A percentile compares a stretch with the other conserved stretches of the same genome.
Evolutionary conservation across 2,113 vertebrate genomes (phyloP).

Genomic region (Oplegnathus fasciatus): DNA sequence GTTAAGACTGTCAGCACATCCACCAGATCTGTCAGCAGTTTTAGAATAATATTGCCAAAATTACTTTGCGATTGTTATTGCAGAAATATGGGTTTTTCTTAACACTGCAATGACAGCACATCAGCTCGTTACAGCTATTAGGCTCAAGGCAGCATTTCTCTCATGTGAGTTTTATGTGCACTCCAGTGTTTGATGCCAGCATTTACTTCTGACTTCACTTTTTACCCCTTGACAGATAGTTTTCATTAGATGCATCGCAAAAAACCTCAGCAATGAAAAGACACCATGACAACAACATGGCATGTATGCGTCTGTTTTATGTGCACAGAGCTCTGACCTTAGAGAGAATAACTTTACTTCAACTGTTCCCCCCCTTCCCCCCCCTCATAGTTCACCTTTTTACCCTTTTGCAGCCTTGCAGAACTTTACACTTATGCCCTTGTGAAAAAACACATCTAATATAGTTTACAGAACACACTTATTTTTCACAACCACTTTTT

Average conservation of each 20-base stretch:
- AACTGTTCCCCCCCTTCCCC: not conserved
- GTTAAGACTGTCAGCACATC: constrained; percentile 74
- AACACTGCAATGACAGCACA: constrained; percentile 50
- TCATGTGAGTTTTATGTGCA: constrained; percentile 25
- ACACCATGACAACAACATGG: constrained; percentile 60
- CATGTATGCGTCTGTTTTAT: constrained; percentile 18
- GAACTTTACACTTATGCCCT: constrained; percentile 44
- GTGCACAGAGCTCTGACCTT: constrained; percentile 1
- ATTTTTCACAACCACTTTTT: constrained; percentile 46
- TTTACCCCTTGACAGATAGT: constrained; percentile 55
- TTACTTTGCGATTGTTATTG: constrained; percentile 64
- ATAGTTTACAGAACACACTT: constrained; percentile 31
- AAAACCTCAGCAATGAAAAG: constrained; percentile 17
- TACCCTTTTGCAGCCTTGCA: constrained; percentile 6
- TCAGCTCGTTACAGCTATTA: constrained; percentile 52
- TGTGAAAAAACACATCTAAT: constrained; percentile 32
- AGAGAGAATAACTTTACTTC: constrained; percentile 2
- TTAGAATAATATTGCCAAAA: constrained; percentile 65
- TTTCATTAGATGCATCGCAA: constrained; percentile 61
- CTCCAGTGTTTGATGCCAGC: constrained; percentile 41
- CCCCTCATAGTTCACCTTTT: constrained; percentile 8
- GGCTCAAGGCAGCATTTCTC: constrained; percentile 49
- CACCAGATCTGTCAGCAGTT: constrained; percentile 70
- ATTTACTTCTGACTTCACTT: constrained; percentile 45
- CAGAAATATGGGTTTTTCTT: constrained; percentile 40